Base-by-base conservation (phyloP, 2,113 vertebrate genomes). In the Toxotes chatareus region DNA sequence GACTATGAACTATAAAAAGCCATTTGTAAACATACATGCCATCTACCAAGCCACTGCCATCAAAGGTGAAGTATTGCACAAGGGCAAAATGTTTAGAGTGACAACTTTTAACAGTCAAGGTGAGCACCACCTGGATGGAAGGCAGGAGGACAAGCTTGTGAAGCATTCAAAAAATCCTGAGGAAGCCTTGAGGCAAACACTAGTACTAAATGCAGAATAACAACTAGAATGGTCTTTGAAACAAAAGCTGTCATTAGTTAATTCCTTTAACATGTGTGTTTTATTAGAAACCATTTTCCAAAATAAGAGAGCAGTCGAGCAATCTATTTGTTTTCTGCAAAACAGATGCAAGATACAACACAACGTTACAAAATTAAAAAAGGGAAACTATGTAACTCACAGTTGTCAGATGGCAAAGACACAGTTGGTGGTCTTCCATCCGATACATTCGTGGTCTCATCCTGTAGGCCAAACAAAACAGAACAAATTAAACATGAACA, bases 301-400 rank as follows among this genome's bases (percentile, higher is more conserved):
- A 56, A 61, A 42, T 36, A 7, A 60, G 44, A 73, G 56, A 56
- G 61, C 0, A 3, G 44, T 46, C 17, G 0, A 2, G 55, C 14
- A 12, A 73, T 38, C 5, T 19, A 73, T 38, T 4, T 14, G 46
- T 42, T 62, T 4, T 23, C 5, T 23, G 3, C 23, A 36, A 63
- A 59, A 32, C 12, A 56, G 19, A 47, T 5, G 9, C 36, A 79
- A 5, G 10, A 12, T 9, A 42, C 34, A 47, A 60, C 47, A 51
- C 38, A 51, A 55, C 42, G 56, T 13, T 14, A 47, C 55, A 56
- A 76, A 63, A 63, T 34, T 27, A 46, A 76, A 36, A 49, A 31
- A 2, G 6, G 2, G 6, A 65, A 62, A 21, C 17, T 46, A 8
- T 60, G 6, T 75, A 67, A 93, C 94, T 94, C 82, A 95, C 95